These are phyloP conservation scores for Eidolon helvum DNA, from an alignment of 2,113 vertebrate species.

Conservation along the genomic window DNA sequence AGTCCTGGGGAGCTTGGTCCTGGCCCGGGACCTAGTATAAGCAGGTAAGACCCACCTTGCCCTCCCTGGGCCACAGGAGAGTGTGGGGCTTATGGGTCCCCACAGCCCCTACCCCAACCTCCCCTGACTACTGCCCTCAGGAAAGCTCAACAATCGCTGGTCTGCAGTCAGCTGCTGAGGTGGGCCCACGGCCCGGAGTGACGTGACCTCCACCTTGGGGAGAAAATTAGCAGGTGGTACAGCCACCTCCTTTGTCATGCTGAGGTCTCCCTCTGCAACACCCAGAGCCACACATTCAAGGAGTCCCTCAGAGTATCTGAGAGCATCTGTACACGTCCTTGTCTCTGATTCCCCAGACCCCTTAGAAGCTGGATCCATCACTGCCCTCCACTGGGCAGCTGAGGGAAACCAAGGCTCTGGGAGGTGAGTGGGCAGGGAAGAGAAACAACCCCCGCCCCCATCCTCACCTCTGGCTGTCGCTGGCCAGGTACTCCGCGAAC, in stretches of 20 bases:
- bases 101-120: not conserved
- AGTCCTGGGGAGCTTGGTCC: not conserved
- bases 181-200: not conserved
- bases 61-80: not conserved
- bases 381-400: too few species aligned
- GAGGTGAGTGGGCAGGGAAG: not conserved
- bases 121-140: not conserved
- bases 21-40: not conserved
- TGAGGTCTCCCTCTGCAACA: not conserved
- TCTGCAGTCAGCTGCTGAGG: not conserved
- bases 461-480: constrained; percentile 88
- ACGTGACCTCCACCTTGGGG: too few species aligned
- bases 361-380: not conserved
- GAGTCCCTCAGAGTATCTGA: not conserved
- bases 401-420: not conserved
- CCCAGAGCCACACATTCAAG: not conserved
- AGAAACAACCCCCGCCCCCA: not conserved
- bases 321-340: not conserved
- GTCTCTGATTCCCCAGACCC: not conserved
- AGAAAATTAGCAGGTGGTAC: not conserved
- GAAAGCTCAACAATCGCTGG: not conserved
- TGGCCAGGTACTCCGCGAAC: constrained; percentile 94
- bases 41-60: not conserved
- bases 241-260: not conserved
- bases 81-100: not conserved